Base-by-base conservation (phyloP, 1,140 invertebrate genomes). In the Drosophila fuyamai region DNA sequence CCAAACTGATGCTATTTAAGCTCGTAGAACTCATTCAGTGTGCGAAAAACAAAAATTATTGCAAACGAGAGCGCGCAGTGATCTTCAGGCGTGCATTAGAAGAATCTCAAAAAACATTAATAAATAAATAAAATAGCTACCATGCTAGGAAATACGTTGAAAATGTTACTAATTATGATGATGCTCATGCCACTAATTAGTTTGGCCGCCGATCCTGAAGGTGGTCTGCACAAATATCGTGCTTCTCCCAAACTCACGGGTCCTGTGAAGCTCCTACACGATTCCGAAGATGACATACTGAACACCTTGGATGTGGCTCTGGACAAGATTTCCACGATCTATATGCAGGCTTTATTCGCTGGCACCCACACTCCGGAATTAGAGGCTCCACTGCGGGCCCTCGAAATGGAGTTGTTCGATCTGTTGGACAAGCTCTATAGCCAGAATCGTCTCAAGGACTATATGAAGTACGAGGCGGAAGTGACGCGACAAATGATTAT, bases 401-500 rank as follows among this genome's bases (percentile, higher is more conserved):
- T 92, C 38, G 90, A 92, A 72, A 48, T 92, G 38, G 77, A 92
- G 47, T 32, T 92, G 4, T 92, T 79, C 27, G 90, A 92, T 41
- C 59, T 91, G 2, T 55, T 92, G 38, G 90, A 92, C 57, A 54
- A 63, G 38, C 73, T 92, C 16, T 92, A 83, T 18, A 77, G 81
- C 55, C 65, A 89, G 67, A 59, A 92, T 51, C 86, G 90, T 5
- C 62, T 92, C 38, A 53, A 79, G 47, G 90, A 92, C 53, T 92
- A 91, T 18, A 92, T 92, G 83, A 81, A 76, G 36, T 92, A 92
- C 44, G 90, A 92, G 56, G 74, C 86, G 55, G 86, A 90, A 75
- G 90, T 92, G 55, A 90, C 90, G 44, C 74, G 81, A 55, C 90
- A 92, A 90, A 86, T 92, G 90, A 82, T 92, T 46, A 73, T 92